These are phyloP conservation scores for Pseudorectes ferrugineus DNA, from an alignment of 2,113 vertebrate genomes.

Conservation along the genomic window DNA sequence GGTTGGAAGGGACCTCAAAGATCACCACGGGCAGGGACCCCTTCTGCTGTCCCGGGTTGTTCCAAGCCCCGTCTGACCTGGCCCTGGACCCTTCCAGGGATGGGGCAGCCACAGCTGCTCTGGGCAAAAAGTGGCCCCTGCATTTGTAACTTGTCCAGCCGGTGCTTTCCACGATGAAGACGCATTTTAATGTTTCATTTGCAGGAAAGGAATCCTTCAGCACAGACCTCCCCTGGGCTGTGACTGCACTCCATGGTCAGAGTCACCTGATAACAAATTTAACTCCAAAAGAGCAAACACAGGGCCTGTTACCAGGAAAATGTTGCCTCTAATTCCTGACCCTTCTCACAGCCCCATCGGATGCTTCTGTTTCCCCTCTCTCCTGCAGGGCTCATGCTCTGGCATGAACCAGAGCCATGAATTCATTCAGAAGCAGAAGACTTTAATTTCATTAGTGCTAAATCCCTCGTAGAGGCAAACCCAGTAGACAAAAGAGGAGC, in stretches of 20 bases:
- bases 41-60: fast-evolving
- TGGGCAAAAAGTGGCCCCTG: neutral
- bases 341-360: neutral
- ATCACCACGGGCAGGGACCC: neutral
- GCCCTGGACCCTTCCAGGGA: neutral
- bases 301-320: neutral
- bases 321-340: neutral
- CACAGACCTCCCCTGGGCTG: neutral
- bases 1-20: neutral
- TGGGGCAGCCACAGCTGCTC: neutral
- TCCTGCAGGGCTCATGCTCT: neutral
- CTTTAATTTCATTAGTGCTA: neutral
- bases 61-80: neutral
- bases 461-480: neutral
- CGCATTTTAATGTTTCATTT: neutral
- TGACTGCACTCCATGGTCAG: neutral
- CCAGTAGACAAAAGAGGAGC: neutral
- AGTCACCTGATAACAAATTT: neutral
- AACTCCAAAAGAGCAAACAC: neutral
- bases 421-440: neutral
- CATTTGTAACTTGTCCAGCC: neutral
- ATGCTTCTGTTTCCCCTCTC: neutral
- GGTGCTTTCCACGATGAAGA: neutral
- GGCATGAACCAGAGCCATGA: neutral
- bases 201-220: neutral